Conservation (phyloP, 2,888 invertebrate genomes). For the Amphipyra berbera region DNA sequence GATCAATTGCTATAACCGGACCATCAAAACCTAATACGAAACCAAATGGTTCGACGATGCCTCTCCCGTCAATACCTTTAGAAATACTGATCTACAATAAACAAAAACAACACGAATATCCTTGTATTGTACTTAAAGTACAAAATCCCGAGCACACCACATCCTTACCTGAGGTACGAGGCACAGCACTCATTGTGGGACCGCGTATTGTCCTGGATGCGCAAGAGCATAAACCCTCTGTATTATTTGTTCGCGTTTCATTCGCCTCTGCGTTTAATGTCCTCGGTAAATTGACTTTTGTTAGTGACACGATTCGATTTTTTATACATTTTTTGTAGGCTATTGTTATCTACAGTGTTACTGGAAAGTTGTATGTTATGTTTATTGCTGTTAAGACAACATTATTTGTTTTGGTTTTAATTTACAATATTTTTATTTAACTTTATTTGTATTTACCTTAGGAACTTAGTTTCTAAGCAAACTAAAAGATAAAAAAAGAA, state of each 20-base stretch:
- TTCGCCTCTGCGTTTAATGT: slow-evolving; percentile 44
- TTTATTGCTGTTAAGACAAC: not conserved
- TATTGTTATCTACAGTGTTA: slow-evolving; percentile 3
- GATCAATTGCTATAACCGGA: too few species aligned
- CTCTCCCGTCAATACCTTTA: slow-evolving; percentile 8
- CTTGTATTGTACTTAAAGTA: slow-evolving; percentile 17
- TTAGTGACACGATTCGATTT: slow-evolving; percentile 17
- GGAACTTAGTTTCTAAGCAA: too few species aligned
- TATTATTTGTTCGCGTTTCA: slow-evolving; percentile 49
- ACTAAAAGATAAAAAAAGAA: too few species aligned
- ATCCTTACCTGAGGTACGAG: slow-evolving; percentile 18
- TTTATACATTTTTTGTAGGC: slow-evolving; percentile 9
- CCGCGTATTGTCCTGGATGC: slow-evolving; percentile 53
- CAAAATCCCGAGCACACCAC: slow-evolving; percentile 3
- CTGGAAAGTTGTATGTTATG: not conserved
- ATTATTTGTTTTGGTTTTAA: not conserved
- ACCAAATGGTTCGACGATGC: too few species aligned
- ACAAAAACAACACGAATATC: slow-evolving; percentile 17
- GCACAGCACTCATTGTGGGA: slow-evolving; percentile 51
- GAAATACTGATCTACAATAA: slow-evolving; percentile 20
- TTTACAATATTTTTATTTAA: not conserved
- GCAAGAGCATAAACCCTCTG: slow-evolving; percentile 41
- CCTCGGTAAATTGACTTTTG: slow-evolving; percentile 34
- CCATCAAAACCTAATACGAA: too few species aligned
- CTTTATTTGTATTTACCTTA: not conserved